These are phyloP conservation scores for Boleophthalmus pectinirostris DNA, from an alignment of 2,113 vertebrate genomes.

Conservation along the genomic window DNA sequence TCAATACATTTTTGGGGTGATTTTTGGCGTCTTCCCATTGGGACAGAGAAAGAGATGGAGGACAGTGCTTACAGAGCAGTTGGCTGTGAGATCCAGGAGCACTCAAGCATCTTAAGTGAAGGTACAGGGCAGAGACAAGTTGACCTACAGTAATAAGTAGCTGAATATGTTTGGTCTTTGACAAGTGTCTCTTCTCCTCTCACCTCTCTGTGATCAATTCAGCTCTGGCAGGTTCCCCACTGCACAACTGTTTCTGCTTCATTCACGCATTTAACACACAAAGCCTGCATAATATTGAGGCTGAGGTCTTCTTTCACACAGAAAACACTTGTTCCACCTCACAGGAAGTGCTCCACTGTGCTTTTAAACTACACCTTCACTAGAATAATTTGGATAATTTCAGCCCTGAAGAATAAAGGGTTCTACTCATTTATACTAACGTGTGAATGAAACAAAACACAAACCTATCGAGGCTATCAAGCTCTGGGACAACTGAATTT, in stretches of 20 bases:
- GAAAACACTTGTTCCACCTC: too few relatives aligned
- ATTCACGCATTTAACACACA: too few relatives aligned
- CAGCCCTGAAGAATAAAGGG: too few relatives aligned
- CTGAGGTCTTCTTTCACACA: too few relatives aligned
- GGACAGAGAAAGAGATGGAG: slow-evolving; percentile 10
- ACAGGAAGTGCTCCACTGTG: too few relatives aligned
- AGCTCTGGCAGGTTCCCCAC: too few relatives aligned
- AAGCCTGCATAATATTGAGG: too few relatives aligned
- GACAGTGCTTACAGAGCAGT: slow-evolving; percentile 57
- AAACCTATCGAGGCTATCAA: not conserved
- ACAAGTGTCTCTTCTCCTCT: slow-evolving; percentile 53
- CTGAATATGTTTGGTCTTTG: slow-evolving; percentile 62
- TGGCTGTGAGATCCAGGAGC: slow-evolving; percentile 56
- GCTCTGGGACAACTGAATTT: not conserved
- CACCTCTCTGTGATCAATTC: slow-evolving; percentile 14
- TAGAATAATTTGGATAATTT: too few relatives aligned
- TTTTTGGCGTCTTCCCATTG: slow-evolving; percentile 14
- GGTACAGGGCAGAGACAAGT: slow-evolving; percentile 44
- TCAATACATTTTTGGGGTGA: slow-evolving; percentile 6
- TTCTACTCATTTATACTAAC: too few relatives aligned
- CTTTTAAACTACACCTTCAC: too few relatives aligned
- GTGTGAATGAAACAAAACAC: too few relatives aligned
- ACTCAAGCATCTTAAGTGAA: slow-evolving; percentile 56
- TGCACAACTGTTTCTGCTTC: not conserved
- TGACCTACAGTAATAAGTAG: slow-evolving; percentile 66